These are phyloP conservation scores for Corvus hawaiiensis DNA, from an alignment of 2,113 vertebrate species.

Conservation along the genomic window DNA sequence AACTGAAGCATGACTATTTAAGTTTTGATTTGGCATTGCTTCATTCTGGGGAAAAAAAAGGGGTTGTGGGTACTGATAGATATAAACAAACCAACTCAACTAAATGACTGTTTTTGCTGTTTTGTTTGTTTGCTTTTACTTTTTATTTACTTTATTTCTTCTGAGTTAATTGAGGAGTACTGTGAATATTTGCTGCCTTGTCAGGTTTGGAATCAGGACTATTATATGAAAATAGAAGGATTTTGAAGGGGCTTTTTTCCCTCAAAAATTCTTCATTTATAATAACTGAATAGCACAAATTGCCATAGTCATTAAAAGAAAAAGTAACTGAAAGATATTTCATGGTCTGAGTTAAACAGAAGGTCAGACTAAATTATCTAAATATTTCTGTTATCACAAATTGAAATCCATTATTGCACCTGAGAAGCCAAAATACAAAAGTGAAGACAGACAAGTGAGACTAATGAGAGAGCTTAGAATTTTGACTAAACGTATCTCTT, in stretches of 20 bases:
- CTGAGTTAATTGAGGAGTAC: background rate
- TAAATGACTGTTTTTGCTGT: background rate
- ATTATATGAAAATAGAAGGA: background rate
- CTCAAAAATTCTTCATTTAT: background rate
- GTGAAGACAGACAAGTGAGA: background rate
- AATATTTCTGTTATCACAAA: background rate
- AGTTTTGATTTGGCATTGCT: background rate
- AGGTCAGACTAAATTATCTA: background rate
- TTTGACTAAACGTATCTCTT: background rate
- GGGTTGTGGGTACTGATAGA: fast-evolving
- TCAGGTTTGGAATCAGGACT: background rate
- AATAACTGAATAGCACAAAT: background rate
- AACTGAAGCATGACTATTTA: background rate
- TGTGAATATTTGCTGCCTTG: background rate
- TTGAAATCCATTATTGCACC: background rate
- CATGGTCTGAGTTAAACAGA: background rate
- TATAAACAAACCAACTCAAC: background rate
- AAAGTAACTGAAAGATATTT: background rate
- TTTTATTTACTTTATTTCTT: background rate
- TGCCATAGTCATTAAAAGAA: background rate
- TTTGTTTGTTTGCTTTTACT: background rate
- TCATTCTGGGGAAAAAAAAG: background rate
- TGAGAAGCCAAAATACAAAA: background rate
- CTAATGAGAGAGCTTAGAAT: background rate
- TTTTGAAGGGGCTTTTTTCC: background rate